A percentile compares a stretch with the other conserved stretches of the same genome.
These are phyloP conservation scores for Lepas anatifera DNA, from an alignment of 2,888 invertebrate genomes.

Conservation along the genomic window DNA sequence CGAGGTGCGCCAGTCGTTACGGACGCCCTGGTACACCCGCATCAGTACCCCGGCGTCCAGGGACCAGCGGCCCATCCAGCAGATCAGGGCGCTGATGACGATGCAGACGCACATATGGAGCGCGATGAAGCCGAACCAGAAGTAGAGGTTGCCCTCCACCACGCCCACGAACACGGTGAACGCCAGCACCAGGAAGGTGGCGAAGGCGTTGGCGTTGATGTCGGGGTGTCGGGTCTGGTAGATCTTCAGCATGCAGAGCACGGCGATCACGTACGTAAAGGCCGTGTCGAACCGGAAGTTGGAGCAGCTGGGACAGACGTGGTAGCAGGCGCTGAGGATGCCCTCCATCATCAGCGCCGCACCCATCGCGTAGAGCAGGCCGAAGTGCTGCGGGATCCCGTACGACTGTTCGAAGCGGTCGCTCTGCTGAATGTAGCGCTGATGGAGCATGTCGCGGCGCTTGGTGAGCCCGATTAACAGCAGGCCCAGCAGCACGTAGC, in stretches of 20 bases:
- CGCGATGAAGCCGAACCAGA: constrained; percentile 61
- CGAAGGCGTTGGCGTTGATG: constrained; percentile 68
- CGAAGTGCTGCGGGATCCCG: constrained; percentile 68
- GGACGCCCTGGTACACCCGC: too few relatives aligned
- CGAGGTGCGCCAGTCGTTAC: too few relatives aligned
- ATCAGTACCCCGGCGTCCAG: too few relatives aligned
- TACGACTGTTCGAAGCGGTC: constrained; percentile 40
- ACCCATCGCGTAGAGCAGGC: constrained; percentile 76
- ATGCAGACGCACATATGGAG: constrained; percentile 24
- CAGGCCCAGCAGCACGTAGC: constrained; percentile 63
- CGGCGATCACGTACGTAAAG: constrained; percentile 84
- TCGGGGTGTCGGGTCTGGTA: constrained; percentile 82
- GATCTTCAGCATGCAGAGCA: constrained; percentile 71
- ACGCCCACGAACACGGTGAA: constrained; percentile 28
- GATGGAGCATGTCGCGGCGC: constrained; percentile 40
- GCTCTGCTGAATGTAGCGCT: constrained; percentile 29
- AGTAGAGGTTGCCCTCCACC: constrained; percentile 44
- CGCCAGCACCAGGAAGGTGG: constrained; percentile 33
- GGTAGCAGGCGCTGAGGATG: constrained; percentile 71
- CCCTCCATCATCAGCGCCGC: constrained; percentile 76
- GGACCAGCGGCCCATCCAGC: constrained; percentile 59
- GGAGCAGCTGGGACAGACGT: constrained; percentile 74
- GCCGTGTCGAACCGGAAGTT: constrained; percentile 89
- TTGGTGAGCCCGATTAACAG: constrained; percentile 61
- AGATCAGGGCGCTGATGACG: constrained; percentile 40